These are phyloP conservation scores for Channallabes apus DNA, from an alignment of 2,797 vertebrate species.

Conservation along the genomic window DNA sequence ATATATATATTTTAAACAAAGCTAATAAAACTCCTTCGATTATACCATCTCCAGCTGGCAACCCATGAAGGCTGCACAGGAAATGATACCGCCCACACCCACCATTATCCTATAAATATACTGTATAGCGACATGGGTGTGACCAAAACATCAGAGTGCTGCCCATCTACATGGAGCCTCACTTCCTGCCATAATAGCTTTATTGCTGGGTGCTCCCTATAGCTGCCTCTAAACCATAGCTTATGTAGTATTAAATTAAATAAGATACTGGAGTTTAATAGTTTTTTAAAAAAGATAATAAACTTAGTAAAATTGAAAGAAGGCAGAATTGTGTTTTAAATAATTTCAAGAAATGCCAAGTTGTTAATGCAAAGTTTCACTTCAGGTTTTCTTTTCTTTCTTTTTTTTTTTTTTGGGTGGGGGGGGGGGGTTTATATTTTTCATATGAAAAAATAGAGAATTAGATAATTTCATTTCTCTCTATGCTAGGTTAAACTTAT, in stretches of 20 bases:
- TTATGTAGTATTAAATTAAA: neutral
- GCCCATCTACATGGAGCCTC: constrained; percentile 43
- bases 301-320: neutral
- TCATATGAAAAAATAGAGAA: too few relatives aligned
- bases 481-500: neutral
- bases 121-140: constrained; percentile 50
- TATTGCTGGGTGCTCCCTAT: constrained; percentile 19
- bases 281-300: neutral
- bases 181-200: constrained; percentile 37
- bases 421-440: too few relatives aligned
- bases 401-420: too few relatives aligned
- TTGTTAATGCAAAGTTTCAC: neutral
- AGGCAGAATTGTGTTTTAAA: neutral
- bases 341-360: neutral
- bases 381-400: neutral
- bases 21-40: neutral
- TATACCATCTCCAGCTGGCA: constrained; percentile 17
- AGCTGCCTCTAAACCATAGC: constrained; percentile 20
- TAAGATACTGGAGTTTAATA: neutral
- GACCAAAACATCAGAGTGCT: constrained; percentile 48
- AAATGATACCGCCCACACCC: constrained; percentile 41
- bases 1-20: neutral
- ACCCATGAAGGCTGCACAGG: constrained; percentile 19
- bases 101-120: constrained; percentile 48
- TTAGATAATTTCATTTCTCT: neutral